Base-by-base conservation (phyloP, 2,113 vertebrate species). In the Cricetomys ansorgei region DNA sequence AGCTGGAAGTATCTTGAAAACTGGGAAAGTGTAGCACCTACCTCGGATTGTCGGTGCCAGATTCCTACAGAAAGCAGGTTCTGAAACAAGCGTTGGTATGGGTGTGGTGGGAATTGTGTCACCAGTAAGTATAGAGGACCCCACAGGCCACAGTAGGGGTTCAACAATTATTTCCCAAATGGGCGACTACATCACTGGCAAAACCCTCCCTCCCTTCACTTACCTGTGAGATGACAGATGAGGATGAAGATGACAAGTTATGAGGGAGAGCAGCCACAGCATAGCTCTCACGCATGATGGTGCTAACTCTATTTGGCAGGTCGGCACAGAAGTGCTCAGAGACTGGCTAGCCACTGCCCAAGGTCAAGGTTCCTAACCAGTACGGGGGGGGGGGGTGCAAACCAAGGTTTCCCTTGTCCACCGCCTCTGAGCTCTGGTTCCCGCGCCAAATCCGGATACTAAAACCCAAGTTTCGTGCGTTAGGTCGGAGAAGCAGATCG, bases 141-240 rank as follows among this genome's bases (percentile, higher is more conserved):
- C 27, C 69, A 34, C 37, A 10, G 55, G 88, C 64, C 25, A 31
- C 13, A 57, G 80, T 19, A 70, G 86, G 53, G 55, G 29, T 59
- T 92, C 64, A 43, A 34, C 25, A 25, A 73, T 69, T 77, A 76
- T n/a, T 72, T 89, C 73, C 90, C 88, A 53, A 64, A 70, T 21
- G 70, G 92, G 50, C 13, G 50, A 92, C 0, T 31, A 50, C 9
- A 48, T 91, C 45, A 29, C 9, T 48, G 48, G 70, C n/a, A 91
- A 73, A 89, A 57, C 59, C 13, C 88, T 95, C 59, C 13, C 88
- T 95, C 81, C 37, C 7, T 67, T 75, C 81, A 70, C 70, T 45
- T 55, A 70, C 16, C 73, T 16, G 31, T 53, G 64, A 76, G 70
- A 69, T 13, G 27, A 67, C 19, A 67, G 17, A 21, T 85, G 72